phyloP scores from a whole-genome alignment of 2,113 vertebrate species.

The Erythrolamprus reginae region DNA sequence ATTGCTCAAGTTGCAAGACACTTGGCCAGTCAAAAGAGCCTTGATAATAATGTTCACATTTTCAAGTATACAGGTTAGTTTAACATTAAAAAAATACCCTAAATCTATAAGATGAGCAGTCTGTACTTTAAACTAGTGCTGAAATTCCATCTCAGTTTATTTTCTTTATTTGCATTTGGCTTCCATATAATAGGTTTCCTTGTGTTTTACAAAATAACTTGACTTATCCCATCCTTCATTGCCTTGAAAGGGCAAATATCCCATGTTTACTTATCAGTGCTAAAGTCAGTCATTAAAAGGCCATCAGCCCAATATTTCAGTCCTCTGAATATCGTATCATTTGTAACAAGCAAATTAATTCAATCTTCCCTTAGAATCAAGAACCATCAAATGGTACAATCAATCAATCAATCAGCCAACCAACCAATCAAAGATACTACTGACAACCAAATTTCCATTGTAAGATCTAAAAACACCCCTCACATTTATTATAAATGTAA shows the following conservation, averaged over 20 bases:
- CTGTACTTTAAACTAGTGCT: not conserved
- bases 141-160: not conserved
- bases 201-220: not conserved
- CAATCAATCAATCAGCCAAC: not conserved
- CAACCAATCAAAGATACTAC: not conserved
- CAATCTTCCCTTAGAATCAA: not conserved
- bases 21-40: not conserved
- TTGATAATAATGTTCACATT: not conserved
- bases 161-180: not conserved
- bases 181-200: not conserved
- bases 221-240: not conserved
- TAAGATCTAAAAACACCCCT: not conserved
- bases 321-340: not conserved
- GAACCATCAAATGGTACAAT: not conserved
- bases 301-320: not conserved
- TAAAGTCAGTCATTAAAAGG: not conserved
- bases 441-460: not conserved
- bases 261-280: not conserved
- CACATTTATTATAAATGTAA: not conserved
- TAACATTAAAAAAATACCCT: not conserved
- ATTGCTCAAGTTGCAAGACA: not conserved
- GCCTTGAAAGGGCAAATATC: not conserved
- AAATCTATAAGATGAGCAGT: not conserved
- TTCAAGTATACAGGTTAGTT: not conserved
- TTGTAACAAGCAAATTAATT: not conserved